Conservation (phyloP, 2,888 invertebrate genomes). For the Abrostola tripartita region DNA sequence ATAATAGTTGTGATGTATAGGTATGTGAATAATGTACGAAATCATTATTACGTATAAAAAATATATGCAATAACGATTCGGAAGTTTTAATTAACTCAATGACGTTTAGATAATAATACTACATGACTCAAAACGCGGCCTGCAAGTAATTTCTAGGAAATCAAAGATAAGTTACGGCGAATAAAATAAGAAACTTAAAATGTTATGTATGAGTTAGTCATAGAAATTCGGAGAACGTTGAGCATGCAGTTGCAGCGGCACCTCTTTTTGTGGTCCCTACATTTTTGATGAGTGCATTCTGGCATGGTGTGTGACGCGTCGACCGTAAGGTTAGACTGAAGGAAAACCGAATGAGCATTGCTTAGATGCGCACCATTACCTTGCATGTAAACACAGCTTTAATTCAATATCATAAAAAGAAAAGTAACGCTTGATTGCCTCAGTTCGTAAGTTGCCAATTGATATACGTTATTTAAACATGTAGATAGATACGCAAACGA, state of each 20-base stretch:
- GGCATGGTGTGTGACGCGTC: slow-evolving; percentile 20
- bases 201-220: slow-evolving; percentile 66
- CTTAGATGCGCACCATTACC: slow-evolving; percentile 32
- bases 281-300: slow-evolving; percentile 19
- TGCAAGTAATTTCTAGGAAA: slow-evolving; percentile 67
- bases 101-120: slow-evolving; percentile 43
- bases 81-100: slow-evolving; percentile 24
- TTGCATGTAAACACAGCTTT: slow-evolving; percentile 32
- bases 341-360: slow-evolving; percentile 15
- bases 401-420: slow-evolving; percentile 34
- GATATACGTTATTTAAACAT: no score
- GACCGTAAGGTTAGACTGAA: slow-evolving; percentile 27
- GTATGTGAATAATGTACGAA: no score
- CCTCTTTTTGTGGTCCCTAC: background rate
- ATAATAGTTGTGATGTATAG: no score
- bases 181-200: slow-evolving; percentile 45
- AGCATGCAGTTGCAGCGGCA: slow-evolving; percentile 23
- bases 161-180: slow-evolving; percentile 48
- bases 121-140: slow-evolving; percentile 56
- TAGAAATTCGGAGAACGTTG: slow-evolving; percentile 55
- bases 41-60: no score
- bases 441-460: background rate
- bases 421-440: slow-evolving; percentile 28
- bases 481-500: no score
- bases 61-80: slow-evolving; percentile 8